Evolutionary conservation across 2,113 vertebrate species (phyloP).

Genomic region (Brachyhypopomus occidentalis): DNA sequence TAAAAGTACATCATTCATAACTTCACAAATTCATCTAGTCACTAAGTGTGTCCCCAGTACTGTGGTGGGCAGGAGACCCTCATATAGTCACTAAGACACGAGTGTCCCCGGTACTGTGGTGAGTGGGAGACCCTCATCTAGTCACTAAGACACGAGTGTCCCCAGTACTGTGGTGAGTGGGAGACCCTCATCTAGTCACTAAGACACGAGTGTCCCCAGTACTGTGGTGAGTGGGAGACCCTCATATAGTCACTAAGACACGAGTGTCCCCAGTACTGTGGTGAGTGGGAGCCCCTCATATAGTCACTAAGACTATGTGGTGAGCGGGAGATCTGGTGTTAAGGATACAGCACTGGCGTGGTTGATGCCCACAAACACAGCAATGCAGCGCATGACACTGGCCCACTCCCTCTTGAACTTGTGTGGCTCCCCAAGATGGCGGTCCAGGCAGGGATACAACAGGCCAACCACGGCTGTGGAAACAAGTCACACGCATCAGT

Average conservation of each 20-base stretch:
- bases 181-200: too few species aligned
- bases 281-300: background rate
- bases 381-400: conserved; percentile 97
- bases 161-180: background rate
- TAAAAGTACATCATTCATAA: background rate
- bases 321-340: too few species aligned
- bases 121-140: background rate
- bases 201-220: too few species aligned
- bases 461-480: conserved; percentile 87
- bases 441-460: conserved; percentile 94
- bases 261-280: too few species aligned
- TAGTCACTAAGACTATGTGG: background rate
- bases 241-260: too few species aligned
- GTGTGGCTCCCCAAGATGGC: conserved; percentile 91
- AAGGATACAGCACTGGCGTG: conserved; percentile 99
- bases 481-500: background rate
- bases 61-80: too few species aligned
- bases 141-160: background rate
- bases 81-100: too few species aligned
- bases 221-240: too few species aligned
- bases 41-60: too few species aligned
- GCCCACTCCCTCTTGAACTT: conserved; percentile 98
- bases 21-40: too few species aligned
- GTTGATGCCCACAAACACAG: conserved; percentile 98
- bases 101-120: too few species aligned